Percentiles rank a stretch among this genome's conserved stretches.
These are phyloP conservation scores for Crotalus horridus DNA, from an alignment of 2,113 vertebrate genomes.

Conservation along the genomic window DNA sequence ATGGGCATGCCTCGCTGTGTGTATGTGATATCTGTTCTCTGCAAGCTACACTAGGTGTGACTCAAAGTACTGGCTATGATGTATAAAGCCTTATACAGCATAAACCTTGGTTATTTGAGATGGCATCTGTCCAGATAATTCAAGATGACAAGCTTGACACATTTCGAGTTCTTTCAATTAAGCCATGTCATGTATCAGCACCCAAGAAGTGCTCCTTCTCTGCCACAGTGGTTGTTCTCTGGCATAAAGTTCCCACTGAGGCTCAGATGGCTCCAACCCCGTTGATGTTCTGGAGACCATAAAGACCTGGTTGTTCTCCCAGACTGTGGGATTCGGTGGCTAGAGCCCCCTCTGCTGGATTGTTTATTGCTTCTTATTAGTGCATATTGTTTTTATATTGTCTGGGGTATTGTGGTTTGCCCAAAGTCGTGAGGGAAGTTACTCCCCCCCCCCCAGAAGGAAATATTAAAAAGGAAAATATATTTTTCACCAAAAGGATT, in stretches of 20 bases:
- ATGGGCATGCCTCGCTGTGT: background rate
- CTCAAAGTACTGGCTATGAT: background rate
- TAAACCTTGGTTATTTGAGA: background rate
- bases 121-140: background rate
- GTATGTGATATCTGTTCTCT: background rate
- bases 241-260: background rate
- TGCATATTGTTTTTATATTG: background rate
- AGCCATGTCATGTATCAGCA: background rate
- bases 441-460: too few species aligned
- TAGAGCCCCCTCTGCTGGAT: background rate
- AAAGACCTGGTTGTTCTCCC: background rate
- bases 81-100: background rate
- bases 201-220: background rate
- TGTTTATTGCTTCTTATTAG: background rate
- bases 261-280: background rate
- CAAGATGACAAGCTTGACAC: background rate
- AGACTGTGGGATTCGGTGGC: background rate
- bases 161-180: background rate
- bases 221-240: background rate
- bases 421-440: background rate
- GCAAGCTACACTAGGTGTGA: background rate
- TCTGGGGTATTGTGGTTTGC: background rate
- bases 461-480: too few species aligned
- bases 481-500: too few species aligned
- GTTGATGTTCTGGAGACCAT: too few species aligned